Conservation (phyloP, 2,113 vertebrate species). For the Phylloscopus trochiloides region DNA sequence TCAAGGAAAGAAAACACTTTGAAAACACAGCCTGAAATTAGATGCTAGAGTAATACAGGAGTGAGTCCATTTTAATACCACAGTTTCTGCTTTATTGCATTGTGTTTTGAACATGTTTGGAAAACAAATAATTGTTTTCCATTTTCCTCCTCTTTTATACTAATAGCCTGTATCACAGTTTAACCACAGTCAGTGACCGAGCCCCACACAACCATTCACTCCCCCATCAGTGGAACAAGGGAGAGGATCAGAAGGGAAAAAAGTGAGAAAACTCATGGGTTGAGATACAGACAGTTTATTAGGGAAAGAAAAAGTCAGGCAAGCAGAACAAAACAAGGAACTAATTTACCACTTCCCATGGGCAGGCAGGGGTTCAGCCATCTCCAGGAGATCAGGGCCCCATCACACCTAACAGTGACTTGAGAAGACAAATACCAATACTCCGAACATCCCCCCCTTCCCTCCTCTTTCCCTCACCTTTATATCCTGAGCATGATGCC, state of each 20-base stretch:
- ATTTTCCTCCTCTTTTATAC: neutral
- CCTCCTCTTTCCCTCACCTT: neutral
- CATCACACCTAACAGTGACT: neutral
- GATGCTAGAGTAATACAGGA: neutral
- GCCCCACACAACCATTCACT: neutral
- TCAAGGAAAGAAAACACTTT: neutral
- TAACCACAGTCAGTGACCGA: neutral
- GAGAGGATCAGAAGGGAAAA: neutral
- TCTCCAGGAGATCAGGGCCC: neutral
- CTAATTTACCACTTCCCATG: neutral
- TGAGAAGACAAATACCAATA: neutral
- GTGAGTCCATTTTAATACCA: neutral
- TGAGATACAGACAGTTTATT: neutral
- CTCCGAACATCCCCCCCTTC: fast-evolving
- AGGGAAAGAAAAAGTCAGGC: neutral
- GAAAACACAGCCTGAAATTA: neutral
- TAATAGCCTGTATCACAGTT: neutral
- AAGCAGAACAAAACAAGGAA: neutral
- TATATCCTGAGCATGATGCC: neutral
- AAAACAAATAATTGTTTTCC: neutral
- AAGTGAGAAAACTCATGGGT: neutral
- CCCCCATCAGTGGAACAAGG: neutral
- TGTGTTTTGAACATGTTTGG: neutral
- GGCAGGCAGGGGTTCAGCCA: neutral
- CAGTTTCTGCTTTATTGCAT: slow-evolving; percentile 9